phyloP scores from a whole-genome alignment of 2,113 vertebrate species.

The Irena cyanogastra region DNA sequence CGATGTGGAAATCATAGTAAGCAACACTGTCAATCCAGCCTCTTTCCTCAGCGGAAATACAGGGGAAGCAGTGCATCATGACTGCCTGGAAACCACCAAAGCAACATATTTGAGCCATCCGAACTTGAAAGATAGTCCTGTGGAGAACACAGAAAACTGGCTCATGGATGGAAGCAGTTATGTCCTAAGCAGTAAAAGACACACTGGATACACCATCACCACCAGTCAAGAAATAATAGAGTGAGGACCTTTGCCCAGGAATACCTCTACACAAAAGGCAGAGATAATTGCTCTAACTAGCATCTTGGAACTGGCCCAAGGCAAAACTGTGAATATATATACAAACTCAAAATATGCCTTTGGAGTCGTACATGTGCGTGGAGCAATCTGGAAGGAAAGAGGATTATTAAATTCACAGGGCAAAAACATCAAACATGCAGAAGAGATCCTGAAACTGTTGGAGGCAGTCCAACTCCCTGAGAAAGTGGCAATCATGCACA shows the following conservation, averaged over 20 bases:
- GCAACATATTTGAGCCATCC: fast-evolving
- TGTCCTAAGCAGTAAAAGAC: not conserved
- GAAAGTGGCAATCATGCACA: not conserved
- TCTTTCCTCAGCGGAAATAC: not conserved
- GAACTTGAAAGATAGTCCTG: not conserved
- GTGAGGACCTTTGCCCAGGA: not conserved
- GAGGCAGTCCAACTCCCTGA: not conserved
- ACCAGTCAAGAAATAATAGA: not conserved
- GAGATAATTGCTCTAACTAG: not conserved
- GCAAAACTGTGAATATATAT: not conserved
- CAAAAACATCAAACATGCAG: not conserved
- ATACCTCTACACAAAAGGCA: not conserved
- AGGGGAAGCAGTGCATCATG: not conserved
- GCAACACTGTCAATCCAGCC: not conserved
- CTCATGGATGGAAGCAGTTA: not conserved
- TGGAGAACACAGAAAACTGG: not conserved
- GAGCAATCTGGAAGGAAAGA: not conserved
- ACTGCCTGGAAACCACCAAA: not conserved
- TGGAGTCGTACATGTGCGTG: not conserved
- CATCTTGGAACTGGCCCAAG: not conserved
- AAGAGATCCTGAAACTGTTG: not conserved
- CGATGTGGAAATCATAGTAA: not conserved
- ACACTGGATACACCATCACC: fast-evolving
- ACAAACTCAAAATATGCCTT: not conserved
- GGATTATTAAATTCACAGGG: not conserved